Conservation (phyloP, 2,113 vertebrate genomes). For the Mesoclemmys tuberculata region DNA sequence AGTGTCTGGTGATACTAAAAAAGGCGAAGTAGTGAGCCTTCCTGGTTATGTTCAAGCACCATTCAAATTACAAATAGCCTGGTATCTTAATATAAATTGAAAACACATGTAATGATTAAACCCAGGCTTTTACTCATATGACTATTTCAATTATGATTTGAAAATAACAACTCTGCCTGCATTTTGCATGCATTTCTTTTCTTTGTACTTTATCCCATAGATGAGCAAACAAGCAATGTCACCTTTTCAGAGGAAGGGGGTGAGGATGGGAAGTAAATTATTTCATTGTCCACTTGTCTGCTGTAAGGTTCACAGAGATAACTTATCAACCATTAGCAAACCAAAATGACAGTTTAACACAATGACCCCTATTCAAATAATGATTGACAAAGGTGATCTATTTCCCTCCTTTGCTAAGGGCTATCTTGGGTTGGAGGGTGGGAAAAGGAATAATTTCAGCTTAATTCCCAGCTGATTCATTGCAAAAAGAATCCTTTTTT, state of each 20-base stretch:
- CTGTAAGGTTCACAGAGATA: background rate
- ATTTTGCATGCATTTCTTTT: background rate
- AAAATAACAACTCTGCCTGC: background rate
- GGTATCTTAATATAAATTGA: background rate
- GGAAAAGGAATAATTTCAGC: conserved; percentile 11
- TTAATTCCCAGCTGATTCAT: background rate
- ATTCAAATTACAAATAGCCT: background rate
- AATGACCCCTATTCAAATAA: conserved; percentile 28
- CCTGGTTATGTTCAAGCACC: background rate
- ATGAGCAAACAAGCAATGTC: background rate
- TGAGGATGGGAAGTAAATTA: background rate
- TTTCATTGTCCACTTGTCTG: conserved; percentile 18
- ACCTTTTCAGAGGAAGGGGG: background rate
- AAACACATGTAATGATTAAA: background rate
- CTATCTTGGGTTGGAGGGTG: background rate
- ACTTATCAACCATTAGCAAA: conserved; percentile 33
- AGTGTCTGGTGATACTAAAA: background rate
- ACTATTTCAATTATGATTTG: background rate
- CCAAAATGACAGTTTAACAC: conserved; percentile 46
- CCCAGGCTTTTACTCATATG: background rate
- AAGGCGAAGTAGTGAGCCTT: background rate
- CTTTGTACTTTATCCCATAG: background rate
- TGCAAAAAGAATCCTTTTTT: background rate
- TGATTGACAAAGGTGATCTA: conserved; percentile 46
- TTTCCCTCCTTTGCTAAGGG: background rate